These are phyloP conservation scores for Sylvia borin DNA, from an alignment of 2,797 vertebrate species.

Conservation along the genomic window DNA sequence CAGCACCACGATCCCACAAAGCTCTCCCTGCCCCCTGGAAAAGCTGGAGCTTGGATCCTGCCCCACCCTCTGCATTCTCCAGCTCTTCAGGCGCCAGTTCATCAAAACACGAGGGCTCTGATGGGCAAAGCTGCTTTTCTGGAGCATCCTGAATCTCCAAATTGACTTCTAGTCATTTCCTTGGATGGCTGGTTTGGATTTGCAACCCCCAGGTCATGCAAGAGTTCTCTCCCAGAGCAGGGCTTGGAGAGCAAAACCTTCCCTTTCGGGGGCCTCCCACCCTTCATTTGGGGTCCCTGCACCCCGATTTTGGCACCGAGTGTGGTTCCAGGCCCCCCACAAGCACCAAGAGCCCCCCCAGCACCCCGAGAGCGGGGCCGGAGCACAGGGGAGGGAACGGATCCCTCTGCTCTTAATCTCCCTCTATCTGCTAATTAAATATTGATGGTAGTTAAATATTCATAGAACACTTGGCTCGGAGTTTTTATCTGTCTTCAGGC, in stretches of 20 bases:
- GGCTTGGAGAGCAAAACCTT: not conserved
- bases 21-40: too few species aligned
- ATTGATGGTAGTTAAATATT: constrained; percentile 78
- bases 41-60: too few species aligned
- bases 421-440: constrained; percentile 76
- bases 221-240: rapidly evolving
- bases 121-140: too few species aligned
- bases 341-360: rapidly evolving
- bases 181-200: not conserved
- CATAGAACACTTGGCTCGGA: constrained; percentile 64
- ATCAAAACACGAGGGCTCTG: too few species aligned
- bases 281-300: not conserved
- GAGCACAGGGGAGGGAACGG: not conserved
- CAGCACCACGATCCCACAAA: rapidly evolving
- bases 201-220: rapidly evolving
- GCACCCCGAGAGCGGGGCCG: rapidly evolving
- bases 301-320: rapidly evolving
- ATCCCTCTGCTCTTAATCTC: constrained; percentile 71
- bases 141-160: not conserved
- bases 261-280: not conserved
- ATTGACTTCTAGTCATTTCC: not conserved
- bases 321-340: not conserved
- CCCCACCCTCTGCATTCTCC: too few species aligned
- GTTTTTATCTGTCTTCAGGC: constrained; percentile 58
- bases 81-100: too few species aligned